Evolutionary conservation across 2,888 invertebrate genomes (phyloP).

Genomic region (Sarcophaga carnaria): DNA sequence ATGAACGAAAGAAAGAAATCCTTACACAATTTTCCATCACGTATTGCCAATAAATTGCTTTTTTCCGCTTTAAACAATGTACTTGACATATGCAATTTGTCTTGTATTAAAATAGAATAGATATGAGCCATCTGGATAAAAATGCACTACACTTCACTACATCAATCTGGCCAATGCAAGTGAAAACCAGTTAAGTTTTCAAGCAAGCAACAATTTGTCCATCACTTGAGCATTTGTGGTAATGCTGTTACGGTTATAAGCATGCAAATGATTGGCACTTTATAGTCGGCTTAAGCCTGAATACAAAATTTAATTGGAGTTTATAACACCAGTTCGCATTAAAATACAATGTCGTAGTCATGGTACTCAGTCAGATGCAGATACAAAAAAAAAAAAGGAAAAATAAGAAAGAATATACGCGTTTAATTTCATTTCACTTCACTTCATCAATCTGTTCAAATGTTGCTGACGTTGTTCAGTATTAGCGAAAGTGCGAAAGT

Average conservation of each 20-base stretch:
- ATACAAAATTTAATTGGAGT: slow-evolving; percentile 32
- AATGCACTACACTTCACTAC: too few relatives aligned
- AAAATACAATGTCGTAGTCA: background rate
- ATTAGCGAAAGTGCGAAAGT: background rate
- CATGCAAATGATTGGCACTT: background rate
- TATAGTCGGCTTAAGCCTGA: background rate
- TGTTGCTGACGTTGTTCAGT: background rate
- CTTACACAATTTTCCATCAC: background rate
- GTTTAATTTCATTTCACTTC: slow-evolving; percentile 25
- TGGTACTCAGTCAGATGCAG: too few relatives aligned
- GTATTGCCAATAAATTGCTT: slow-evolving; percentile 9
- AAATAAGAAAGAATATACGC: background rate
- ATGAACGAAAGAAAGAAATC: background rate
- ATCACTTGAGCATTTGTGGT: background rate
- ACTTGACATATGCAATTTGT: background rate
- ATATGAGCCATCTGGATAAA: too few relatives aligned
- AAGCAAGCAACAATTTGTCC: background rate
- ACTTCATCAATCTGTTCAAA: slow-evolving; percentile 31
- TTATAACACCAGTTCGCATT: slow-evolving; percentile 15
- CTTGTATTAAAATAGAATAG: background rate
- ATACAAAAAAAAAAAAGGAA: too few relatives aligned
- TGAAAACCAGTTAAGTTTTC: too few relatives aligned
- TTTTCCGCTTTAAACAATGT: background rate
- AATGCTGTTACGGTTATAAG: background rate
- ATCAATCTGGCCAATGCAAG: too few relatives aligned